Evolutionary conservation across 1,140 invertebrate genomes (phyloP), one percentile per base, ranked within the genome.

Genomic region (Lepidurus packardi): DNA sequence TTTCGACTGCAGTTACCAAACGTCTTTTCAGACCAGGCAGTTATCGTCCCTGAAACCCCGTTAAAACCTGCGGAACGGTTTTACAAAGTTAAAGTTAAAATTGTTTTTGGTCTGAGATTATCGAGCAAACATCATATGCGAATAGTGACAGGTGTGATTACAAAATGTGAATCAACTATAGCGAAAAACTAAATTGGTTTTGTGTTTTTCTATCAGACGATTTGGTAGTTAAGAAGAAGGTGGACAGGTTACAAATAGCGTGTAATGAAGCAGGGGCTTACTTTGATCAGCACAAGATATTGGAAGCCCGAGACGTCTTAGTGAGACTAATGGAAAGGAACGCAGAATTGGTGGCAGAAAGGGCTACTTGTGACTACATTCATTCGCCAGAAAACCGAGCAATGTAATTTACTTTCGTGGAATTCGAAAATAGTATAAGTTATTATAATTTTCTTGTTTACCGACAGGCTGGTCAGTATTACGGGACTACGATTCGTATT

Each of bases 401-500:
- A 9, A 76, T 0, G 53, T 16, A 45, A 77, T 79, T 34, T 25
- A 65, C 42, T 44, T n/a, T 47, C 11, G 24, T 43, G 6, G 44
- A 41, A 21, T 13, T 76, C 16, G 44, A 74, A 34, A 34, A 78
- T 8, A 78, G 24, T n/a, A 74, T 77, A 80, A 79, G 34, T 24
- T 76, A 77, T 79, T 2, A 73, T 80, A 79, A 77, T 74, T 47
- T 76, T n/a, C 44, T 45, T 78, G 43, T 73, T 74, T 80, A 77
- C 42, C 13, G 79, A 13, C 74, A 84, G 86, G 87, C 82, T 84
- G 44, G 87, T 94, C 13, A 89, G 88, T 43, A 90, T 95, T 77
- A 88, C 91, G 43, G 88, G 88, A 5, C 87, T 94, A 9, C 88
- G 91, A 80, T 88, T 94, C 73, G 88, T 92, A 73, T 98, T 98